A percentile compares a stretch with the other conserved stretches of the same genome.
These are phyloP conservation scores for Chalcosyrphus nemorum DNA, from an alignment of 2,888 invertebrate genomes.

Conservation along the genomic window DNA sequence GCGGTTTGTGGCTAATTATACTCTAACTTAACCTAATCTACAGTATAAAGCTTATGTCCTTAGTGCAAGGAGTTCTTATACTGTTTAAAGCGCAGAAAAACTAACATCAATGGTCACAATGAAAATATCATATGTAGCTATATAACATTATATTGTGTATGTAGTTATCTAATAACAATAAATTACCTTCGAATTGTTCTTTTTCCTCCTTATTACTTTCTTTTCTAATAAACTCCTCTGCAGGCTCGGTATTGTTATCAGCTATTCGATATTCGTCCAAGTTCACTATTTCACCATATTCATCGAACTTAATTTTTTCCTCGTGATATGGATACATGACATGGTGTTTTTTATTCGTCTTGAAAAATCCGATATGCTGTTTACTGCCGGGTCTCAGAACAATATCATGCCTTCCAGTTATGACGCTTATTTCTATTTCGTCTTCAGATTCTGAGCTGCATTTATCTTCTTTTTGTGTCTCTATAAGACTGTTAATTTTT, in stretches of 20 bases:
- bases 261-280: conserved; percentile 95
- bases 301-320: conserved; percentile 95
- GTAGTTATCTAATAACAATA: too few relatives aligned
- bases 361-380: conserved; percentile 90
- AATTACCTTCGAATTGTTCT: conserved; percentile 63
- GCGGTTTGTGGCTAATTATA: too few relatives aligned
- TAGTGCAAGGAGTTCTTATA: too few relatives aligned
- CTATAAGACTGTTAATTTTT: conserved; percentile 80
- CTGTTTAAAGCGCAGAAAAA: too few relatives aligned
- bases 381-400: conserved; percentile 90
- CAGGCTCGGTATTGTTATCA: conserved; percentile 84
- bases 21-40: too few relatives aligned
- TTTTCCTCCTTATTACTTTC: conserved; percentile 69
- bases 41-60: too few relatives aligned
- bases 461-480: conserved; percentile 84
- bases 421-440: conserved; percentile 92
- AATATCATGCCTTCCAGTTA: conserved; percentile 94
- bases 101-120: too few relatives aligned
- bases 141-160: too few relatives aligned
- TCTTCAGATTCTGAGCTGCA: conserved; percentile 92
- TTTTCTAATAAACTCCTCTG: conserved; percentile 69
- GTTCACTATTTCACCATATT: conserved; percentile 97
- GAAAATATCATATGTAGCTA: too few relatives aligned
- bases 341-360: conserved; percentile 94
- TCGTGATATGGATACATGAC: conserved; percentile 98